These are phyloP conservation scores for Leptopilina syphax DNA, from an alignment of 2,888 invertebrate species.

Conservation along the genomic window DNA sequence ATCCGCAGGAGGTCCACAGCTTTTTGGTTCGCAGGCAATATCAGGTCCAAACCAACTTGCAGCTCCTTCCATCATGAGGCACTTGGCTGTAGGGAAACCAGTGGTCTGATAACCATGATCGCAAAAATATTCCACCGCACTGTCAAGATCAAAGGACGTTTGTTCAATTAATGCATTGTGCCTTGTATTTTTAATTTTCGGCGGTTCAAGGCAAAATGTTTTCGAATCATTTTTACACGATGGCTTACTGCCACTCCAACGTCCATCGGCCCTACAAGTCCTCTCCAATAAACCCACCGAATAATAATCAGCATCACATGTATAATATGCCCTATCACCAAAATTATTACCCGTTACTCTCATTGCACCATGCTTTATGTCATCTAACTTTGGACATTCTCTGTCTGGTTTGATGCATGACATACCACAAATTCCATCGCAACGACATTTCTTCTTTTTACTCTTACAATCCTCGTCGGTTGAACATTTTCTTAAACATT, in stretches of 20 bases:
- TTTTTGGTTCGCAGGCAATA: slow-evolving; percentile 95
- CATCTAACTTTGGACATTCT: slow-evolving; percentile 89
- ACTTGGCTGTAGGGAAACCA: slow-evolving; percentile 95
- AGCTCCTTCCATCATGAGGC: slow-evolving; percentile 89
- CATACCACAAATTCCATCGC: slow-evolving; percentile 97
- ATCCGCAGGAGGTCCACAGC: slow-evolving; percentile 92
- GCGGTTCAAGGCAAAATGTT: slow-evolving; percentile 89
- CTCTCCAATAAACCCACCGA: slow-evolving; percentile 91
- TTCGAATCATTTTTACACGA: slow-evolving; percentile 90
- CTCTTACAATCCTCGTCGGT: slow-evolving; percentile 97
- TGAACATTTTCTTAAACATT: slow-evolving; percentile 94
- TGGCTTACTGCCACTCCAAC: slow-evolving; percentile 91
- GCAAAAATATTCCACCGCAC: slow-evolving; percentile 94
- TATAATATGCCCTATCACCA: slow-evolving; percentile 89
- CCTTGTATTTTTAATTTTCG: slow-evolving; percentile 89
- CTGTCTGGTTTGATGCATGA: slow-evolving; percentile 98
- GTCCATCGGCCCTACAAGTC: slow-evolving; percentile 94
- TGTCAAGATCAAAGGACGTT: slow-evolving; percentile 92
- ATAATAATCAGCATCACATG: slow-evolving; percentile 92
- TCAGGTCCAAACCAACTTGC: slow-evolving; percentile 99
- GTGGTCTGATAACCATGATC: slow-evolving; percentile 95
- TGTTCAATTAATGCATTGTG: slow-evolving; percentile 94
- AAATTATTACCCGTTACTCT: slow-evolving; percentile 87
- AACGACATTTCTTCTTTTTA: slow-evolving; percentile 96
- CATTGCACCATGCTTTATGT: slow-evolving; percentile 88